These are phyloP conservation scores for Pipistrellus pipistrellus DNA, from an alignment of 2,797 vertebrate genomes.

Conservation along the genomic window DNA sequence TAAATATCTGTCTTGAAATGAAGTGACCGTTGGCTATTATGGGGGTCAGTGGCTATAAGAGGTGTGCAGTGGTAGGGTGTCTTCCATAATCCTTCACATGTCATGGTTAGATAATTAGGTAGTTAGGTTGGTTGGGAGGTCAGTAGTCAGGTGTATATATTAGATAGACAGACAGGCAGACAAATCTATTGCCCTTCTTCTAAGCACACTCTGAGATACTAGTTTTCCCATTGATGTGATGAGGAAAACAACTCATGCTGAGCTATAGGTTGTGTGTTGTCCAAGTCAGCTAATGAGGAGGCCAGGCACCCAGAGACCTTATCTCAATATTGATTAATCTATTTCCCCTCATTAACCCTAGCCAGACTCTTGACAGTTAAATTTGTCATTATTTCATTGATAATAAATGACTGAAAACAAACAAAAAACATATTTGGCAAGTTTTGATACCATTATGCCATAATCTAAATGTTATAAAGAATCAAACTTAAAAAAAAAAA, in stretches of 20 bases:
- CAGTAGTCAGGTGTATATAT: background rate
- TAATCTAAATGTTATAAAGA: background rate
- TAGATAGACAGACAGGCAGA: background rate
- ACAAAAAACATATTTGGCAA: background rate
- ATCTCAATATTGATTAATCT: background rate
- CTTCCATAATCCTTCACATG: background rate
- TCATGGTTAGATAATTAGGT: background rate
- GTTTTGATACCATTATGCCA: background rate
- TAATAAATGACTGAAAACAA: background rate
- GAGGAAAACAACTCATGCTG: background rate
- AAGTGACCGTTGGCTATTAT: background rate
- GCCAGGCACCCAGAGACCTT: background rate
- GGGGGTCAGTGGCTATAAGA: background rate
- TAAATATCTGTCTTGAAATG: background rate
- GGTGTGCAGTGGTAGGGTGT: background rate
- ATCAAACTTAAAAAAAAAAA: background rate
- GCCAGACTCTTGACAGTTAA: background rate
- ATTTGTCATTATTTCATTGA: background rate
- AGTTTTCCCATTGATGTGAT: conserved; percentile 66
- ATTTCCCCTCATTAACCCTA: background rate
- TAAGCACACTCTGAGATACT: background rate
- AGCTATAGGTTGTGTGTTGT: background rate
- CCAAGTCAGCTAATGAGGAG: background rate
- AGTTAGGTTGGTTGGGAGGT: background rate
- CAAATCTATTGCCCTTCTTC: background rate